phyloP scores from a whole-genome alignment of 2,888 invertebrate species.

The Eledona agricola region DNA sequence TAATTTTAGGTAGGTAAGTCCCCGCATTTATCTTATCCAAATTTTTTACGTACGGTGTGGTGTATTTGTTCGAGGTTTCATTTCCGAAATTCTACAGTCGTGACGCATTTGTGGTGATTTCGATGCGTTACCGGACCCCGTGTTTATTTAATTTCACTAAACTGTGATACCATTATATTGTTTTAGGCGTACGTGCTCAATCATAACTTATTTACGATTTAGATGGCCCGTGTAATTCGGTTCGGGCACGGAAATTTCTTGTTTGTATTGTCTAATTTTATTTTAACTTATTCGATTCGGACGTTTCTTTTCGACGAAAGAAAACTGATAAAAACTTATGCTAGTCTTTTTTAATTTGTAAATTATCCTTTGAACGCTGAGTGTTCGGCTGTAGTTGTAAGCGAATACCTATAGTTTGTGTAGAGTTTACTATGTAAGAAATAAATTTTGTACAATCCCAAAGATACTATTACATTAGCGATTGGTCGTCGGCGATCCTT shows the following conservation, averaged over 20 bases:
- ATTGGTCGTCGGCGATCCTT: conserved; percentile 18
- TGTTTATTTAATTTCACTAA: conserved; percentile 60
- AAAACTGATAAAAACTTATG: conserved; percentile 42
- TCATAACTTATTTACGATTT: conserved; percentile 53
- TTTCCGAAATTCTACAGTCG: too few species aligned
- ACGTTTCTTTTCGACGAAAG: conserved; percentile 12
- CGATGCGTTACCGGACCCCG: conserved; percentile 34
- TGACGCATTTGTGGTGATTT: conserved; percentile 20
- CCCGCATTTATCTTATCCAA: conserved; percentile 53
- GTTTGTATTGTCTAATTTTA: conserved; percentile 33
- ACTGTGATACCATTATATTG: conserved; percentile 62
- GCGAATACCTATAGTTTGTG: conserved; percentile 49
- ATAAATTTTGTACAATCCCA: conserved; percentile 62
- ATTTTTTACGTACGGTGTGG: conserved; percentile 40
- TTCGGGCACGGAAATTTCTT: conserved; percentile 12
- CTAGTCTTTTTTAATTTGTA: conserved; percentile 55
- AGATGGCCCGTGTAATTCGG: conserved; percentile 16
- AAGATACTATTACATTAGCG: conserved; percentile 52
- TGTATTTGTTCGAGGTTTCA: conserved; percentile 41
- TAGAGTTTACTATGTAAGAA: conserved; percentile 47
- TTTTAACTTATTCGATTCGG: conserved; percentile 33
- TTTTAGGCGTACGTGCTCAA: conserved; percentile 56
- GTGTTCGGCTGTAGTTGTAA: conserved; percentile 48
- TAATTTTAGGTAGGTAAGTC: conserved; percentile 51
- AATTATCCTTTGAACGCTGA: conserved; percentile 51